Conservation (phyloP, 2,888 invertebrate genomes). For the Itoplectis maculator region DNA sequence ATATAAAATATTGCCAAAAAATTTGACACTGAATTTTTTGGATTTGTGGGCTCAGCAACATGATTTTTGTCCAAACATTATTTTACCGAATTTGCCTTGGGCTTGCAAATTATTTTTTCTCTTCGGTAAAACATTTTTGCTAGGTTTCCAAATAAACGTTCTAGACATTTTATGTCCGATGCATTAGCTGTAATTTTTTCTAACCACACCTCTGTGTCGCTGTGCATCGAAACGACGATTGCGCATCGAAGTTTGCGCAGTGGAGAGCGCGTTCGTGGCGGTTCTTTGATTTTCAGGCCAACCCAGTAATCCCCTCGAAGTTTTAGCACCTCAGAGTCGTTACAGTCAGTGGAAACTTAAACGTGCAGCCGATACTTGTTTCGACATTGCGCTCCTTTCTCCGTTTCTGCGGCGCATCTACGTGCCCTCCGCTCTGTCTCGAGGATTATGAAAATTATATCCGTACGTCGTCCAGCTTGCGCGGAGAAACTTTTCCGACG, state of each 20-base stretch:
- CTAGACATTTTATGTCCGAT: too few species aligned
- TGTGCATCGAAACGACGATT: neutral
- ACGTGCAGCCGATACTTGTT: slow-evolving; percentile 3
- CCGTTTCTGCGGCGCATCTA: too few species aligned
- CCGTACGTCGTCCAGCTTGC: neutral
- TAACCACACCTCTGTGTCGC: too few species aligned
- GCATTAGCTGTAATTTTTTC: too few species aligned
- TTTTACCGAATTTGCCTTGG: too few species aligned
- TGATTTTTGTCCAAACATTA: too few species aligned
- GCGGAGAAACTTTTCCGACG: slow-evolving; percentile 24
- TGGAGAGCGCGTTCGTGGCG: neutral
- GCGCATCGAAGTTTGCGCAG: neutral
- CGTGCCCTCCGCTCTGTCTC: slow-evolving; percentile 15
- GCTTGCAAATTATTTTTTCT: too few species aligned
- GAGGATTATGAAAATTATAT: slow-evolving; percentile 39
- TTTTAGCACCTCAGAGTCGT: slow-evolving; percentile 8
- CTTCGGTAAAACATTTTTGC: too few species aligned
- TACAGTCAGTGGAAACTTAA: neutral
- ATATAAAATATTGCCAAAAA: too few species aligned
- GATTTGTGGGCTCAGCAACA: too few species aligned
- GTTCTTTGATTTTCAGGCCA: slow-evolving; percentile 20
- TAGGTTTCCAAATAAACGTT: too few species aligned
- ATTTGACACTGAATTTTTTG: too few species aligned
- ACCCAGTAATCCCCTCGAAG: slow-evolving; percentile 1
- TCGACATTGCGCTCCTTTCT: neutral